These are phyloP conservation scores for Deilephila porcellus DNA, from an alignment of 2,888 invertebrate species.

Conservation along the genomic window DNA sequence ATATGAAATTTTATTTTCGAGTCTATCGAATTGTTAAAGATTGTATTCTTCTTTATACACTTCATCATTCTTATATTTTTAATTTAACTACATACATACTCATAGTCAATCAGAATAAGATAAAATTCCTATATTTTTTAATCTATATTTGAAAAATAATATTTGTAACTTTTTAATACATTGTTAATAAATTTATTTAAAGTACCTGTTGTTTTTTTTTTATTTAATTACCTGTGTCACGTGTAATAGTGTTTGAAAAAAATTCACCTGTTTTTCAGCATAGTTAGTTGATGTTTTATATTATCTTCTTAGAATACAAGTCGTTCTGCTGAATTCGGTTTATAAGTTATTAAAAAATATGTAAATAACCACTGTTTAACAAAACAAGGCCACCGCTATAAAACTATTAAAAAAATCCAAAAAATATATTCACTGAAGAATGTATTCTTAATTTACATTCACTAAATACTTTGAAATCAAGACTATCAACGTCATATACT, in stretches of 20 bases:
- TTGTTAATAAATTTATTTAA: conserved; percentile 21
- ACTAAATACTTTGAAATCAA: not conserved
- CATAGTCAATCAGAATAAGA: conserved; percentile 4
- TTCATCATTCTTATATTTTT: not conserved
- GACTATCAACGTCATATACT: not conserved
- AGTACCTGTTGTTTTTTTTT: not conserved
- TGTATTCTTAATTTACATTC: not conserved
- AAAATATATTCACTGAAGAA: not conserved
- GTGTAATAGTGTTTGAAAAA: not conserved
- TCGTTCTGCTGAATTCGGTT: too few species aligned
- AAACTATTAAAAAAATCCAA: too few species aligned
- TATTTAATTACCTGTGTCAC: not conserved
- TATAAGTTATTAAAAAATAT: not conserved
- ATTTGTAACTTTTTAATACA: conserved; percentile 14
- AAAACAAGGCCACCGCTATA: too few species aligned
- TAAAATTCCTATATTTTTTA: not conserved
- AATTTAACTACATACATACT: conserved; percentile 7
- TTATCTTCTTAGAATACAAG: too few species aligned
- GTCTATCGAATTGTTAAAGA: not conserved
- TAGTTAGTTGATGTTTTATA: too few species aligned
- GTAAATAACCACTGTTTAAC: too few species aligned
- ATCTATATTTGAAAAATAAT: not conserved
- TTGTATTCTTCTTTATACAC: not conserved
- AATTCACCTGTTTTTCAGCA: too few species aligned
- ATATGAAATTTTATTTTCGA: not conserved